Percentiles rank a stretch among this genome's conserved stretches.
Evolutionary conservation across 2,113 vertebrate species (phyloP).

Genomic region (Falco punctatus): DNA sequence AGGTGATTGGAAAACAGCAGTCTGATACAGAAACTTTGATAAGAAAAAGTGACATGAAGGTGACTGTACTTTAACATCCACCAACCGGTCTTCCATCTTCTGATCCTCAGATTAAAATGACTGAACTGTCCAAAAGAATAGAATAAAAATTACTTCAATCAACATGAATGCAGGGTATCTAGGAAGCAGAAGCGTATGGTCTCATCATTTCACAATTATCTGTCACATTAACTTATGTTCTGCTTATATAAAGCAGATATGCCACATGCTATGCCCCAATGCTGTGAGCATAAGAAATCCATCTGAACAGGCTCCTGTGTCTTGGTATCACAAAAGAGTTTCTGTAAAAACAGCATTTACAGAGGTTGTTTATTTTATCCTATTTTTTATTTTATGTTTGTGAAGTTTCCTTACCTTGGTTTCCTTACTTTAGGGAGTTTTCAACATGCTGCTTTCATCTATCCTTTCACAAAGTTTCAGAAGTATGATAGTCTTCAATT

Average conservation of each 20-base stretch:
- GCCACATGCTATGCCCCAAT: not conserved
- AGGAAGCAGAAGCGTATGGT: not conserved
- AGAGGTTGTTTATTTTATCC: not conserved
- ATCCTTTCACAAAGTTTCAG: not conserved
- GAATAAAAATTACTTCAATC: not conserved
- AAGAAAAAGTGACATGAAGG: not conserved
- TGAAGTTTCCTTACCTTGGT: not conserved
- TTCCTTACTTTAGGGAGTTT: not conserved
- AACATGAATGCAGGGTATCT: not conserved
- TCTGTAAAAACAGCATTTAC: not conserved
- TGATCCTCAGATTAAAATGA: not conserved
- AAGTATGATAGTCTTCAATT: not conserved
- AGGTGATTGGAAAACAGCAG: not conserved
- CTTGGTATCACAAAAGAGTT: not conserved
- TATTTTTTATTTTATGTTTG: not conserved
- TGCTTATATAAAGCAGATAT: not conserved
- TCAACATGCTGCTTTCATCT: not conserved
- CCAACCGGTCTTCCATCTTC: not conserved
- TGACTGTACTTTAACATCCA: not conserved
- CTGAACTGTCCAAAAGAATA: not conserved
- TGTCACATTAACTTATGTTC: not conserved
- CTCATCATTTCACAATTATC: not conserved
- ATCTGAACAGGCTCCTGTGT: not conserved
- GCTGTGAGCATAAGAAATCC: not conserved
- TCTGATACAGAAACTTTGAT: not conserved